These are phyloP conservation scores for Lepidocolaptes lacrymiger DNA, from an alignment of 2,797 vertebrate genomes.

Conservation along the genomic window DNA sequence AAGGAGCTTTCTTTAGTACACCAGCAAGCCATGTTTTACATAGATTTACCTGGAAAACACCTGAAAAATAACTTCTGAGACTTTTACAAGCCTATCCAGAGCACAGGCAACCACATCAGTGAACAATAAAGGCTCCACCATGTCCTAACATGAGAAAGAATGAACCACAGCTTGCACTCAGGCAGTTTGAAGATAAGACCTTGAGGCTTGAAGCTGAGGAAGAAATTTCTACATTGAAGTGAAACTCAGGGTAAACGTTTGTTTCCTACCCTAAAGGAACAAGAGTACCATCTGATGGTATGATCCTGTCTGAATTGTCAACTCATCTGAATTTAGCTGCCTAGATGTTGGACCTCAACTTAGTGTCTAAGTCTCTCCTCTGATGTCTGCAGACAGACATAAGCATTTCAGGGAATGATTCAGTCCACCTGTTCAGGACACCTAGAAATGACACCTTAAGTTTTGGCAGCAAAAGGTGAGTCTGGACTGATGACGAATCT, in stretches of 20 bases:
- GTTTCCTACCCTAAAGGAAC: not conserved
- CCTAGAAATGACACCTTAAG: not conserved
- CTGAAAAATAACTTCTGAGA: not conserved
- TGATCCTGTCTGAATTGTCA: not conserved
- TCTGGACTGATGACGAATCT: rapidly evolving
- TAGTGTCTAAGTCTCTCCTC: not conserved
- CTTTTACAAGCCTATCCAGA: not conserved
- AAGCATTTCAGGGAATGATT: not conserved
- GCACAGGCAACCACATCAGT: not conserved
- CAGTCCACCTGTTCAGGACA: not conserved
- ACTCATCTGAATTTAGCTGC: not conserved
- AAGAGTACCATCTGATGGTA: not conserved
- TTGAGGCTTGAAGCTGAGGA: not conserved
- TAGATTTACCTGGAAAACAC: not conserved
- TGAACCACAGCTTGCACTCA: not conserved
- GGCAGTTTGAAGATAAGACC: not conserved
- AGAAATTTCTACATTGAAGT: not conserved
- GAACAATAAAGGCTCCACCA: not conserved
- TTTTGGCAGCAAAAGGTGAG: not conserved
- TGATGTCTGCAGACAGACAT: not conserved
- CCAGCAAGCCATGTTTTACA: not conserved
- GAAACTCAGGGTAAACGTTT: not conserved
- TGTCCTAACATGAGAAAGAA: not conserved
- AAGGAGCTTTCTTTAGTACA: not conserved
- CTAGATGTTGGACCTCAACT: not conserved